Conservation (phyloP, 2,888 invertebrate species). For the Chironomus tentans region DNA sequence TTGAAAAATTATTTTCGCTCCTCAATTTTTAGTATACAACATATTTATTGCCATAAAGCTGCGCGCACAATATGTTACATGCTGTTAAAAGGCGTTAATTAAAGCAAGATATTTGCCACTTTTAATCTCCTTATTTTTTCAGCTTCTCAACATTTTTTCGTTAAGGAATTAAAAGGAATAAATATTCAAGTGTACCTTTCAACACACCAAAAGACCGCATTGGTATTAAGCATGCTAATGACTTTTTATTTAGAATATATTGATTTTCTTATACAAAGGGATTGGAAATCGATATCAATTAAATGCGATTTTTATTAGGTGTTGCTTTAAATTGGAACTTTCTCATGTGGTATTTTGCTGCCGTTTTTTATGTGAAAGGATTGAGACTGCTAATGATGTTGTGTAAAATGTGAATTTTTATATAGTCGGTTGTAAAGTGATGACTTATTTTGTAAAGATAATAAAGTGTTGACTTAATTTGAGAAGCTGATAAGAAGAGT, state of each 20-base stretch:
- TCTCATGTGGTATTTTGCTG: background rate
- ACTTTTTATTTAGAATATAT: background rate
- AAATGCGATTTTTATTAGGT: background rate
- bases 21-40: background rate
- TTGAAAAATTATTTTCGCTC: slow-evolving; percentile 22
- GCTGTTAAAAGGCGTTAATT: slow-evolving; percentile 25
- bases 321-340: too few species aligned
- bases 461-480: too few species aligned
- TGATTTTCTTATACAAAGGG: background rate
- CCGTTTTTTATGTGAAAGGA: background rate
- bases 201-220: background rate
- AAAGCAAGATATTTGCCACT: slow-evolving; percentile 11
- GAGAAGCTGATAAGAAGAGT: too few species aligned
- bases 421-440: background rate
- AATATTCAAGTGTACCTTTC: background rate
- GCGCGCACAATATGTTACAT: background rate
- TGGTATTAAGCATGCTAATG: background rate
- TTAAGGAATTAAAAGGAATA: background rate
- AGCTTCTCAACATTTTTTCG: background rate
- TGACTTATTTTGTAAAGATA: background rate
- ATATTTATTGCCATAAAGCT: background rate
- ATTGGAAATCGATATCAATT: background rate
- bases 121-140: background rate
- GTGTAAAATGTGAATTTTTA: too few species aligned
- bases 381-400: background rate